Evolutionary conservation across 2,113 vertebrate species (phyloP), one percentile per base, ranked within the genome.

Genomic region (Alectura lathami): DNA sequence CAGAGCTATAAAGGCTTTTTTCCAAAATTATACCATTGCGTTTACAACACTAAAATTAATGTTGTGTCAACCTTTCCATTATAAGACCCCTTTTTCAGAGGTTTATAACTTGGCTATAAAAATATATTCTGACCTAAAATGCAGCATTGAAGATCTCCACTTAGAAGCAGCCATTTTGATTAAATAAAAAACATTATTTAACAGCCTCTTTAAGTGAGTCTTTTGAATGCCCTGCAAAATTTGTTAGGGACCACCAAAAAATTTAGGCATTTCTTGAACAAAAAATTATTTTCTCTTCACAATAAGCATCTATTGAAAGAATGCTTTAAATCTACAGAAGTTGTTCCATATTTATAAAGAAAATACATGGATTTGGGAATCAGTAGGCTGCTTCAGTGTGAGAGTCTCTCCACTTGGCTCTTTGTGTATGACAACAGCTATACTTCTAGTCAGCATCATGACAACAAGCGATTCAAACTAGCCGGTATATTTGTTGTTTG

Each of bases 31-130:
- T 96, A 97, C 94, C 97, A 96, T 96, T 97, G 97, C 96, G 64
- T 82, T 98, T 96, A 79, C 93, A 96, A 96, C 94, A 93, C 89
- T 91, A 97, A 98, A 98, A 98, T 98, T 96, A 97, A 97, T 91
- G 91, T 98, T 97, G 96, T 97, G 96, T 97, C 97, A 98, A 96
- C 95, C 94, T 98, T 98, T 98, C 97, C 97, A 98, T 97, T 98
- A 96, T 96, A 95, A 81, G 91, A 68, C 62, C 83, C 50, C 89
- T 90, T 96, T 88, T 94, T 95, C 93, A 96, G 88, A 93, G 85
- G 80, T 94, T 97, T 95, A 96, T 96, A 96, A 93, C 94, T 94
- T 96, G 93, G 81, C 88, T 89, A 32, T 91, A 97, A 94, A 96
- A 97, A 93, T 86, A 96, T 74, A 68, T 93, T 96, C 67, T 94